phyloP scores from a whole-genome alignment of 2,888 invertebrate genomes.

The Drosophila incognita region DNA sequence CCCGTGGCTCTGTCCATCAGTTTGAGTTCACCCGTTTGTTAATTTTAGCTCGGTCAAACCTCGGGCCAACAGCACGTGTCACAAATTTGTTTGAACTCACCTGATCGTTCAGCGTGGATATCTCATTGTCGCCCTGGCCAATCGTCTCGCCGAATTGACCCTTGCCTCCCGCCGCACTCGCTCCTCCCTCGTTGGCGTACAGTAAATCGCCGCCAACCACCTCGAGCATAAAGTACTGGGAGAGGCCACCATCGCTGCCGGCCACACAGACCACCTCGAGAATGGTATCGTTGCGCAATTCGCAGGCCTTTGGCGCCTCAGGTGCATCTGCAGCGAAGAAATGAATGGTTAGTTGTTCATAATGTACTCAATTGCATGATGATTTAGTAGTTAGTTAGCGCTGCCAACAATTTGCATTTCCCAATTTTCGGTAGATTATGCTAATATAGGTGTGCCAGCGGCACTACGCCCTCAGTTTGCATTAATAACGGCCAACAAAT shows the following conservation, averaged over 20 bases:
- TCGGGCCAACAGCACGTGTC: conserved; percentile 19
- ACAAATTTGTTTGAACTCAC: conserved; percentile 77
- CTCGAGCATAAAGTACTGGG: conserved; percentile 93
- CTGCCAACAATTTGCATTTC: conserved; percentile 49
- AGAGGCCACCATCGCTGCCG: conserved; percentile 92
- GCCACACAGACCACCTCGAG: conserved; percentile 91
- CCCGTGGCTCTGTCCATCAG: conserved; percentile 1
- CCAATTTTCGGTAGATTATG: conserved; percentile 39
- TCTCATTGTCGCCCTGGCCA: conserved; percentile 86
- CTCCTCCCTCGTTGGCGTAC: conserved; percentile 85
- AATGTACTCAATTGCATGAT: conserved; percentile 25
- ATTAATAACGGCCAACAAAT: conserved; percentile 54
- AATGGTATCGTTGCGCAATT: conserved; percentile 88
- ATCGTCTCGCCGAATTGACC: conserved; percentile 81
- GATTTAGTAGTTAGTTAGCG: conserved; percentile 14
- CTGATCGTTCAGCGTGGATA: conserved; percentile 89
- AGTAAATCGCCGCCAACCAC: conserved; percentile 88
- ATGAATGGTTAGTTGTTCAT: conserved; percentile 28
- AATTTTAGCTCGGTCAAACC: conserved; percentile 62
- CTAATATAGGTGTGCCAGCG: conserved; percentile 53
- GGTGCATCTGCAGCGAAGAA: conserved; percentile 87
- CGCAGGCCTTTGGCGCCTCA: conserved; percentile 91
- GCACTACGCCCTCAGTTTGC: conserved; percentile 51
- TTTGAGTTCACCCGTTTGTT: conserved; percentile 25
- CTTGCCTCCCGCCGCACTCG: conserved; percentile 51